These are phyloP conservation scores for Spisula solida DNA, from an alignment of 2,888 invertebrate species.

Conservation along the genomic window DNA sequence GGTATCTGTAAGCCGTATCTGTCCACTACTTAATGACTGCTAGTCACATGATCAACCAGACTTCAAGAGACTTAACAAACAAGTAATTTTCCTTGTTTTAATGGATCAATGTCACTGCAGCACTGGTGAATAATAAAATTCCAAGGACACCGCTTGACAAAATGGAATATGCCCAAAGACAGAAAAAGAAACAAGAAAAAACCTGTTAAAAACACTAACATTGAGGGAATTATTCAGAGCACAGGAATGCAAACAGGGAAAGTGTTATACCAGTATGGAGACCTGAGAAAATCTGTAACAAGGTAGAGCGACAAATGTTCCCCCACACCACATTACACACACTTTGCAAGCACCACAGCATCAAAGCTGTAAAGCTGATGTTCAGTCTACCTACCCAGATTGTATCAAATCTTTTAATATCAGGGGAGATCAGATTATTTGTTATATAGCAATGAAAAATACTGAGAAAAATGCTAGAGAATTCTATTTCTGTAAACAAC, in stretches of 20 bases:
- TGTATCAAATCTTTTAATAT: background rate
- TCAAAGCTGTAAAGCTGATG: background rate
- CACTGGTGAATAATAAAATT: background rate
- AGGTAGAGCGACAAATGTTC: background rate
- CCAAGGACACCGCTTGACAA: background rate
- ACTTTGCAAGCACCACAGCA: background rate
- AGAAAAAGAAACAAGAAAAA: background rate
- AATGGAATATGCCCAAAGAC: background rate
- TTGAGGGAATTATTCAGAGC: constrained; percentile 3
- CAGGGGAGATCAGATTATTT: background rate
- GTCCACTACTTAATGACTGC: too few species aligned
- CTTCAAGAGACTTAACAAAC: too few species aligned
- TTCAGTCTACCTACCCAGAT: background rate
- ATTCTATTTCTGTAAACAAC: background rate
- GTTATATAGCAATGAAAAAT: background rate
- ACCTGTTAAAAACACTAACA: background rate
- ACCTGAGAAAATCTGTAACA: background rate
- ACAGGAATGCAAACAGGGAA: background rate
- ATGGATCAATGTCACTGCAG: too few species aligned
- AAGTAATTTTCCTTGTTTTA: too few species aligned
- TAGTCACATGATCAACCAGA: too few species aligned
- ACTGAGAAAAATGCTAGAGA: background rate
- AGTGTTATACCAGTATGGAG: background rate
- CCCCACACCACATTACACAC: background rate
- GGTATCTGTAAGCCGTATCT: too few species aligned